These are phyloP conservation scores for Gambusia affinis DNA, from an alignment of 2,113 vertebrate genomes.

Conservation along the genomic window DNA sequence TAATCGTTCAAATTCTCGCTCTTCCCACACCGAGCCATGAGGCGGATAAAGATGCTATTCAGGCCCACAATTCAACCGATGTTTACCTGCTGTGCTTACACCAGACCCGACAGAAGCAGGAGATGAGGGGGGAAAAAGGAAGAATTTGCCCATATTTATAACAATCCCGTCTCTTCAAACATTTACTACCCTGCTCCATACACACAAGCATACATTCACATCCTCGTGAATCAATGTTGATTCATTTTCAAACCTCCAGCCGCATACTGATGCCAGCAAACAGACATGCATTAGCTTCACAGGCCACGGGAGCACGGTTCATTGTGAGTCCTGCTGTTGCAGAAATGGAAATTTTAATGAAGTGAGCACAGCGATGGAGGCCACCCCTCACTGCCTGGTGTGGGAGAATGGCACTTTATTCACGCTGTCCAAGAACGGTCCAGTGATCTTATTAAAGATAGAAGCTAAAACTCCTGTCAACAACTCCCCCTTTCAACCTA, in stretches of 20 bases:
- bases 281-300: conserved; percentile 9
- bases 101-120: conserved; percentile 17
- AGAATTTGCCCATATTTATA: conserved; percentile 38
- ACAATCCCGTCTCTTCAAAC: conserved; percentile 28
- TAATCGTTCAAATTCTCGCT: conserved; percentile 47
- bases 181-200: not conserved
- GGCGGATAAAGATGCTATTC: conserved; percentile 16
- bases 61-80: not conserved
- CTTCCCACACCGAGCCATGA: conserved; percentile 17
- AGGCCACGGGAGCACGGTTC: conserved; percentile 37
- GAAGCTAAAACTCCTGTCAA: conserved; percentile 16
- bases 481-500: conserved; percentile 1
- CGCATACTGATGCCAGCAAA: conserved; percentile 28
- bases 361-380: conserved; percentile 47
- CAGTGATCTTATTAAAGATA: conserved; percentile 61
- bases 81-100: conserved; percentile 40
- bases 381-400: conserved; percentile 22
- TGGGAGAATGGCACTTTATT: conserved; percentile 37
- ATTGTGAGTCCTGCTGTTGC: conserved; percentile 58
- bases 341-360: conserved; percentile 73
- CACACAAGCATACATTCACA: conserved; percentile 2
- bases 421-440: conserved; percentile 37
- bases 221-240: conserved; percentile 33
- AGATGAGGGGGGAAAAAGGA: conserved; percentile 8
- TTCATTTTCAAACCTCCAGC: conserved; percentile 34